Conservation (phyloP, 2,888 invertebrate species). For the Caenorhabditis wallacei region DNA sequence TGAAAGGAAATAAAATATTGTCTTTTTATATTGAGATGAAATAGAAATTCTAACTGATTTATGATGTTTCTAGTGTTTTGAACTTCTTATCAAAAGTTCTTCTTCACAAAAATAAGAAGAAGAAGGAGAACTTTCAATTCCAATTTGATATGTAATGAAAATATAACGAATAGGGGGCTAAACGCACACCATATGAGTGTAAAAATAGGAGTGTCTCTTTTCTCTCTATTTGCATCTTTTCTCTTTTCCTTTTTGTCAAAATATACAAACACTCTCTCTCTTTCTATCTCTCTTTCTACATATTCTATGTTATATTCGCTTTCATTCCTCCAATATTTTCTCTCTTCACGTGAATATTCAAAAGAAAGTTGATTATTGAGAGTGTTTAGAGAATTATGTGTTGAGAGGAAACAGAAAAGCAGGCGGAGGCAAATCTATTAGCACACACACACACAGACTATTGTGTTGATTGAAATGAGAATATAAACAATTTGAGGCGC, state of each 20-base stretch:
- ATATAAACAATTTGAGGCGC: too few species aligned
- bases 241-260: neutral
- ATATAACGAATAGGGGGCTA: neutral
- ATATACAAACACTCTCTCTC: conserved; percentile 16
- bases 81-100: too few species aligned
- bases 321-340: neutral
- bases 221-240: conserved; percentile 12
- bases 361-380: neutral
- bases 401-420: neutral
- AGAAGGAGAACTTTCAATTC: neutral
- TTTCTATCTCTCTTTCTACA: neutral
- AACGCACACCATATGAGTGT: neutral
- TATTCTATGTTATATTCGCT: too few species aligned
- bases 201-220: conserved; percentile 21
- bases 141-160: too few species aligned
- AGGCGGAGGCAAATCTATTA: too few species aligned
- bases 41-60: too few species aligned
- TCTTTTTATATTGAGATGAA: too few species aligned
- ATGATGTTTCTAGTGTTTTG: too few species aligned
- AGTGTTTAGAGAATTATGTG: neutral
- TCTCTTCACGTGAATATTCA: conserved; percentile 5
- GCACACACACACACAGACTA: too few species aligned
- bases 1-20: too few species aligned
- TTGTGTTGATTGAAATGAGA: neutral
- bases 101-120: too few species aligned